These are phyloP conservation scores for Philopedon plagiatum DNA, from an alignment of 2,888 invertebrate genomes.

Conservation along the genomic window DNA sequence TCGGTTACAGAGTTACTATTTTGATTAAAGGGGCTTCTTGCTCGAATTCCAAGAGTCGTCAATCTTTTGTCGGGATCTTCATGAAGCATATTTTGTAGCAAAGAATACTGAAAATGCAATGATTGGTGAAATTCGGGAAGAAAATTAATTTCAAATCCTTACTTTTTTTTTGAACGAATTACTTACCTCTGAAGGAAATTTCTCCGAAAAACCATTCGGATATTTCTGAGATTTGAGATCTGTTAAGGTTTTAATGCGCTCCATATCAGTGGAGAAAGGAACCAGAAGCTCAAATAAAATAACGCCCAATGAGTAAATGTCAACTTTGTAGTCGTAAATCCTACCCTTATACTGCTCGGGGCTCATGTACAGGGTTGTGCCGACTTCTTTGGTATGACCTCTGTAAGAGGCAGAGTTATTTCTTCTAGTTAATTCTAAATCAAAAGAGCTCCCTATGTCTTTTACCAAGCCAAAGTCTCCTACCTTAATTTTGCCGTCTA, in stretches of 20 bases:
- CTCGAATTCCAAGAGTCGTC: slow-evolving; percentile 80
- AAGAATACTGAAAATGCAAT: slow-evolving; percentile 72
- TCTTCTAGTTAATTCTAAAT: slow-evolving; percentile 68
- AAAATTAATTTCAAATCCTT: slow-evolving; percentile 52
- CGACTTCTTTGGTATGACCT: slow-evolving; percentile 77
- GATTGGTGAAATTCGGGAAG: too few relatives aligned
- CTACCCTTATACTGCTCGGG: slow-evolving; percentile 89
- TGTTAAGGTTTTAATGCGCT: slow-evolving; percentile 80
- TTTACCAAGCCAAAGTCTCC: slow-evolving; percentile 99
- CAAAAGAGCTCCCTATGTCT: slow-evolving; percentile 77
- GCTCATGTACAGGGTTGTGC: slow-evolving; percentile 97
- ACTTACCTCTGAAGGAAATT: slow-evolving; percentile 81
- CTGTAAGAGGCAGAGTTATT: slow-evolving; percentile 48
- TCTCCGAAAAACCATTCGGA: slow-evolving; percentile 77
- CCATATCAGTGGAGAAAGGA: slow-evolving; percentile 93
- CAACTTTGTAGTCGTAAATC: slow-evolving; percentile 91
- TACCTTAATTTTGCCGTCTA: slow-evolving; percentile 92
- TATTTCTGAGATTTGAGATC: slow-evolving; percentile 78
- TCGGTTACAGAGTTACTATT: slow-evolving; percentile 37
- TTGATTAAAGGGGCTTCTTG: slow-evolving; percentile 74
- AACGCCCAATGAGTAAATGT: slow-evolving; percentile 94
- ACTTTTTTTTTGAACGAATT: too few relatives aligned
- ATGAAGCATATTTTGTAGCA: slow-evolving; percentile 85
- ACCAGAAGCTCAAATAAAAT: slow-evolving; percentile 94
- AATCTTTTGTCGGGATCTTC: slow-evolving; percentile 81